Evolutionary conservation across 2,888 invertebrate species (phyloP), one percentile per base, ranked within the genome.

Genomic region (Eilema sororculum): DNA sequence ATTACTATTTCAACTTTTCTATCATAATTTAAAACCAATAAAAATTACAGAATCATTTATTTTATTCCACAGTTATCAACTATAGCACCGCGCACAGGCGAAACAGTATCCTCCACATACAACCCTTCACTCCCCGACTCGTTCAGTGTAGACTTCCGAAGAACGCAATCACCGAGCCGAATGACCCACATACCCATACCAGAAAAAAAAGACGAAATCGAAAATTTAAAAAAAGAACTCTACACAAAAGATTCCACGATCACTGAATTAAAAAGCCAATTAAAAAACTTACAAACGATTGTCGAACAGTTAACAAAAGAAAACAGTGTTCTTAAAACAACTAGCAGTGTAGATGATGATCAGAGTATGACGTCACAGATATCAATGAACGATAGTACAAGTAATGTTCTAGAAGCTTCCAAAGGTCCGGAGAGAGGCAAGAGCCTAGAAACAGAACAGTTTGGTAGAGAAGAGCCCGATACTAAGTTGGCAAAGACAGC

Each of bases 231-330:
- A 66, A 90, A 96, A 79, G 96, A 97, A 87, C 90, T 97, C 59
- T 95, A 96, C 87, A 96, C 94, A 78, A 96, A 96, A 73, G 97
- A 96, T 84, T 96, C 95, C 57, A 97, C 96, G 4, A 97, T 97
- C 83, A 96, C 95, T 28, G 97, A 96, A 82, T 89, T 97, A 0
- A 96, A 96, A 77, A 96, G 95, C 37, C 97, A 97, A 84, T 90
- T 97, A 28, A 94, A 93, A 69, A 96, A 95, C 79, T 88, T 97
- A 33, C 96, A 97, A 80, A 96, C 96, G 5, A 96, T 97, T 63
- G 97, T 98, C 25, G 97, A 98, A 85, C 97, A 96, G 80, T 90
- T 99, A 61, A 97, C 97, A 24, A 96, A 96, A 73, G 98, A 98
- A 89, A 98, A 99, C 90, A 96, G 96, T 65, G 97, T 97, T 68